Evolutionary conservation across 2,888 invertebrate genomes (phyloP), one percentile per base, ranked within the genome.

Genomic region (Tethea ocularis): DNA sequence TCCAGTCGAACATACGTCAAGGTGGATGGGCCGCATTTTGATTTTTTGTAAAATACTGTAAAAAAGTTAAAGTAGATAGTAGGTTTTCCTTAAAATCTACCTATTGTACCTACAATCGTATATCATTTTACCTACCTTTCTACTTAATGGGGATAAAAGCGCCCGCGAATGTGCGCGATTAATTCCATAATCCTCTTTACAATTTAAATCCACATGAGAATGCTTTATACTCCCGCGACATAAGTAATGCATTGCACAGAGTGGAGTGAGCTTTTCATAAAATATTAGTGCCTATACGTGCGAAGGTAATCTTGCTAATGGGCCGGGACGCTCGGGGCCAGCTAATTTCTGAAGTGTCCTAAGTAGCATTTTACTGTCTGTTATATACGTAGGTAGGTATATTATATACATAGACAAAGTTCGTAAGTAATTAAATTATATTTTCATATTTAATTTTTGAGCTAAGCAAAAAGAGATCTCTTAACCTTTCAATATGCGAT

Each of bases 251-350:
- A 62, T 60, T 60, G 56, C 54, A 51, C 24, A 17, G 46, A 46
- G 29, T 22, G 15, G 36, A 15, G 69, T 57, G 62, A 61, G 68
- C 64, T 73, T 74, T 77, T 79, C 77, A 76, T 78, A 77, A 75
- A 78, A 78, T 81, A 81, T 80, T 71, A 74, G 68, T 74, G 72
- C 59, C 13, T 33, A 66, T 61, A 62, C 58, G 56, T 57, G 61
- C 52, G 57, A 62, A 71, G 60, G 73, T 72, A 77, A 79, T 80
- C 76, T 65, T 64, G 61, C 72, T 79, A 80, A 81, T 80, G 80
- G 76, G 46, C 10, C 36, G 57, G 59, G 64, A 52, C 61, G 58
- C 66, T 52, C 8, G 26, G 54, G 55, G 58, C 63, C 52, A 59
- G 67, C 74, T 73, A 70, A 78, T 78, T 73, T 74, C 60, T 57